Evolutionary conservation across 2,888 invertebrate genomes (phyloP).

Genomic region (Lasioglossum oenotherae): DNA sequence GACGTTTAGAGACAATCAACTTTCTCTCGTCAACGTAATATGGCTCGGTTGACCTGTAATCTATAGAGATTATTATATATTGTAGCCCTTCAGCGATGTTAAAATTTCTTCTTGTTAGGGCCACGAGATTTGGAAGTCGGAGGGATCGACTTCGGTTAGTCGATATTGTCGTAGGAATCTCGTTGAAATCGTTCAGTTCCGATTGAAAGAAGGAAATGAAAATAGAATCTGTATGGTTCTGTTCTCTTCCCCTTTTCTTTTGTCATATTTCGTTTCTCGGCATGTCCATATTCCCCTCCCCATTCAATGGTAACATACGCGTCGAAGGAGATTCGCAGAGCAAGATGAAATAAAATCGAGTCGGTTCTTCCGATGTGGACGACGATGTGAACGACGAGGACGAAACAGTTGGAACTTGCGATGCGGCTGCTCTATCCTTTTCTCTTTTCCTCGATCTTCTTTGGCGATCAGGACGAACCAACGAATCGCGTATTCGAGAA

Average conservation of each 20-base stretch:
- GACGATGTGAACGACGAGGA: slow-evolving; percentile 36
- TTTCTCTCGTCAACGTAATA: slow-evolving; percentile 19
- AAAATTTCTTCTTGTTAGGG: background rate
- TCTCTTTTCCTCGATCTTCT: slow-evolving; percentile 30
- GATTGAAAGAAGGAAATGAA: background rate
- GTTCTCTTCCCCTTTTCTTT: background rate
- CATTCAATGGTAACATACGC: slow-evolving; percentile 37
- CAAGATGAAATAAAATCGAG: slow-evolving; percentile 47
- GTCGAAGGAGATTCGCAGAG: slow-evolving; percentile 44
- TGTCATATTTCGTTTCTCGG: slow-evolving; percentile 8
- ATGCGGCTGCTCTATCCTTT: slow-evolving; percentile 39
- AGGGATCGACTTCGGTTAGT: background rate
- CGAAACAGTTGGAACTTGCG: slow-evolving; percentile 36
- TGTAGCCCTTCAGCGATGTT: background rate
- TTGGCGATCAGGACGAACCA: slow-evolving; percentile 27
- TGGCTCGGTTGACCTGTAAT: slow-evolving; percentile 10
- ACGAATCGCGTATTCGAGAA: slow-evolving; percentile 37
- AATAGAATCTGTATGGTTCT: background rate
- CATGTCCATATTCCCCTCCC: slow-evolving; percentile 6
- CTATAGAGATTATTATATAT: background rate
- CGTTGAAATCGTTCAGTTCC: background rate
- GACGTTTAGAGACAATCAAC: slow-evolving; percentile 8
- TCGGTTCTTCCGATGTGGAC: slow-evolving; percentile 38
- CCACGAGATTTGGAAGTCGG: background rate
- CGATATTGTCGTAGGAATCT: slow-evolving; percentile 19